These are phyloP conservation scores for Adelges cooleyi DNA, from an alignment of 1,140 invertebrate genomes.

Conservation along the genomic window DNA sequence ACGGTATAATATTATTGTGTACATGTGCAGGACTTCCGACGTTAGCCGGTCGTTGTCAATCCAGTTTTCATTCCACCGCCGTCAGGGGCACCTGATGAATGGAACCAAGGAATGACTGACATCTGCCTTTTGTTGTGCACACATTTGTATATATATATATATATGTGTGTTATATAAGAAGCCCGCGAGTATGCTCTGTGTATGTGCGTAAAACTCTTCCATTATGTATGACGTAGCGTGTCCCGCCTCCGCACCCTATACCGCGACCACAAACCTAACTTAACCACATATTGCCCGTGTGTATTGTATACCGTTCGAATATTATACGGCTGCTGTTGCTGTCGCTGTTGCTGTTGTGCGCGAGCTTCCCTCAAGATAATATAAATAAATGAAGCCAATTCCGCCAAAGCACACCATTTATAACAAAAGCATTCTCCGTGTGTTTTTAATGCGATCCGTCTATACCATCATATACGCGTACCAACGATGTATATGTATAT, in stretches of 20 bases:
- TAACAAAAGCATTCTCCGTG: slow-evolving; percentile 9
- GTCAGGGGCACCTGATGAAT: background rate
- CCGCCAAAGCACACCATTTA: slow-evolving; percentile 12
- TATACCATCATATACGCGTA: too few relatives aligned
- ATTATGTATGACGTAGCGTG: slow-evolving; percentile 3
- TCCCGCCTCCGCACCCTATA: too few relatives aligned
- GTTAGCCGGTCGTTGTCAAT: background rate
- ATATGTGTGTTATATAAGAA: too few relatives aligned
- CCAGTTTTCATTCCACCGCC: background rate
- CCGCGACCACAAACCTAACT: too few relatives aligned
- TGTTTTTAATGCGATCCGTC: too few relatives aligned
- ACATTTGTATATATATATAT: too few relatives aligned
- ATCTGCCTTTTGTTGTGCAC: slow-evolving; percentile 11
- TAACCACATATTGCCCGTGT: too few relatives aligned
- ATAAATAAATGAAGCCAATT: slow-evolving; percentile 21
- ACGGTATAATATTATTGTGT: background rate
- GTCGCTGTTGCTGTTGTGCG: background rate
- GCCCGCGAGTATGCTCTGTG: too few relatives aligned
- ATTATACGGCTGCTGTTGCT: background rate
- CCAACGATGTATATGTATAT: too few relatives aligned
- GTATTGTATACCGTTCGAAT: too few relatives aligned
- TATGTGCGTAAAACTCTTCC: background rate
- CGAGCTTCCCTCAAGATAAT: background rate
- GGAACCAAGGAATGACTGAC: slow-evolving; percentile 12
- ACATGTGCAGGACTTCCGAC: too few relatives aligned